Evolutionary conservation across 2,113 vertebrate species (phyloP), one percentile per base, ranked within the genome.

Genomic region (Camelus bactrianus): DNA sequence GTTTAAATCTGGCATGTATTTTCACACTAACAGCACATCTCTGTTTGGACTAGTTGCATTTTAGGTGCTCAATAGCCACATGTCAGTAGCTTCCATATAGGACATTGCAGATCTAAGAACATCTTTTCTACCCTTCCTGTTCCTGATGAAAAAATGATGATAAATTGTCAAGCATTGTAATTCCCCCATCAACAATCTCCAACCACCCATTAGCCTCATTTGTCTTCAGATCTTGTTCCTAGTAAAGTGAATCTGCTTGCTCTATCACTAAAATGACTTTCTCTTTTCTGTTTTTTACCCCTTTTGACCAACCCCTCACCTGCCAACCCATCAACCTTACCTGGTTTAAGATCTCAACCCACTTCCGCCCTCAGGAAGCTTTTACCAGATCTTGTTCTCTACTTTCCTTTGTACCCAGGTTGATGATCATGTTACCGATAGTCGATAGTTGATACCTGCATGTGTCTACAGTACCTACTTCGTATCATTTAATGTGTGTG

Each of bases 271-370:
- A 76, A 12, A 28, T 52, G 13, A n/a, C 38, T 77, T 64, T 62
- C 16, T 52, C 17, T 91, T 85, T 91, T 54, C 14, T 84, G 9
- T 3, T 75, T 80, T 95, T 95, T 73, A 46, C 1, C 3, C 6
- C 2, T 73, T 48, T 85, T 82, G 20, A 79, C 38, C 75, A 81
- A 70, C 4, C 2, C 32, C 14, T 82, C 28, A 75, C 54, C 54
- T 86, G 26, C 20, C 32, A 86, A 52, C 20, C 13, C 50, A 46
- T 70, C 42, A 92, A 2, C 17, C 22, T 89, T 77, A 62, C 38
- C 38, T 86, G 38, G 54, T 82, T 96, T 48, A 93, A 75, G 50
- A 89, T 91, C n/a, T 89, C 48, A 91, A 32, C 16, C 22, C 17
- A 50, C 2, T 82, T 89, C 35, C 69, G 56, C 24, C 28, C 35